These are phyloP conservation scores for Phocoena phocoena DNA, from an alignment of 2,113 vertebrate genomes.

Conservation along the genomic window DNA sequence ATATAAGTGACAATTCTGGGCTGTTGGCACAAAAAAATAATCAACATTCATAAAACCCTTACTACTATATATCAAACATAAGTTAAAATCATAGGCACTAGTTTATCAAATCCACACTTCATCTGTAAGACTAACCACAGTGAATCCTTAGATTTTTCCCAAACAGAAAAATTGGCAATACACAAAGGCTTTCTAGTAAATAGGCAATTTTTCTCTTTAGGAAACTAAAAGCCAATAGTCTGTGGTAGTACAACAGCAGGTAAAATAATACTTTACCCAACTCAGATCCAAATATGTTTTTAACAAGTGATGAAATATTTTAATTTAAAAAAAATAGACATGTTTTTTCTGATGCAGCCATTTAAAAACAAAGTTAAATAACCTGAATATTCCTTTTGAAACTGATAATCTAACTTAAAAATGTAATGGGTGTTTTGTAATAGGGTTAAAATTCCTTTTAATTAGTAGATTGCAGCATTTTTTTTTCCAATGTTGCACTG, in stretches of 20 bases:
- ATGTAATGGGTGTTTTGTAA: constrained; percentile 68
- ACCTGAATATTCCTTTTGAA: constrained; percentile 76
- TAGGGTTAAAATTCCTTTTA: constrained; percentile 75
- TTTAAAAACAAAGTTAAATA: constrained; percentile 79
- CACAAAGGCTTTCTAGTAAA: constrained; percentile 83
- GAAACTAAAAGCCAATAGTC: constrained; percentile 78
- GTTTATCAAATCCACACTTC: constrained; percentile 89
- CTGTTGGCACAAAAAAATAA: constrained; percentile 92
- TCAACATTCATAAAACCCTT: constrained; percentile 90
- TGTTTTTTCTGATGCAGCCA: constrained; percentile 77
- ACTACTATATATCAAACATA: constrained; percentile 88
- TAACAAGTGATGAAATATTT: constrained; percentile 74
- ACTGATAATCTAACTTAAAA: constrained; percentile 72
- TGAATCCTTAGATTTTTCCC: constrained; percentile 84
- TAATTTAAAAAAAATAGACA: constrained; percentile 79
- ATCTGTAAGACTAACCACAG: constrained; percentile 83
- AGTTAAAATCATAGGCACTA: constrained; percentile 98
- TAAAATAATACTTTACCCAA: constrained; percentile 80
- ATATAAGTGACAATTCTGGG: constrained; percentile 89
- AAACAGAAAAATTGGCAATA: constrained; percentile 82
- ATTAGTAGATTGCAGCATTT: constrained; percentile 77
- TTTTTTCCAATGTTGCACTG: constrained; percentile 58
- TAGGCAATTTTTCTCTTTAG: constrained; percentile 82
- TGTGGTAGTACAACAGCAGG: constrained; percentile 80
- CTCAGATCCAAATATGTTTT: constrained; percentile 77